phyloP scores from a whole-genome alignment of 2,888 invertebrate genomes.

The Melanophora roralis region DNA sequence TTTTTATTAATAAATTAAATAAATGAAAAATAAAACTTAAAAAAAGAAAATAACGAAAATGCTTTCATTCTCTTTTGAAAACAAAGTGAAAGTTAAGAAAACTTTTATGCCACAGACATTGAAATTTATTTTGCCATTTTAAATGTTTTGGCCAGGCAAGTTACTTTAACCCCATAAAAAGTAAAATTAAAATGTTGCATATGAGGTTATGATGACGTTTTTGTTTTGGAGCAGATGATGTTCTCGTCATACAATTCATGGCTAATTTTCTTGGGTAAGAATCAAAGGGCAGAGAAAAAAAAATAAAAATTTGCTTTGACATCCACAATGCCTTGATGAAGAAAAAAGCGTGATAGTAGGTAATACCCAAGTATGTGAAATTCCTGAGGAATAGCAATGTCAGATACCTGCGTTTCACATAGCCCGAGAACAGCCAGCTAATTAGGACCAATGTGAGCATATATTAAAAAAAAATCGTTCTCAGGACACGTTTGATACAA shows the following conservation, averaged over 20 bases:
- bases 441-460: background rate
- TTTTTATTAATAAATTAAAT: slow-evolving; percentile 40
- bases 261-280: too few species aligned
- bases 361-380: background rate
- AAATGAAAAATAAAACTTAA: background rate
- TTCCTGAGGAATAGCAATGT: background rate
- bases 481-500: too few species aligned
- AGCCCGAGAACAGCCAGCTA: background rate
- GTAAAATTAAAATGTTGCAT: background rate
- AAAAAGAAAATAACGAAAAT: background rate
- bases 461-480: background rate
- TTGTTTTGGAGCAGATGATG: too few species aligned
- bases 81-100: slow-evolving; percentile 34
- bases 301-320: too few species aligned
- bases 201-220: background rate
- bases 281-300: too few species aligned
- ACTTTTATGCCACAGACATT: background rate
- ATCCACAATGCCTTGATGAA: too few species aligned
- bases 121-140: background rate
- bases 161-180: background rate
- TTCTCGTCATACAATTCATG: too few species aligned
- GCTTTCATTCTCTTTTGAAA: background rate
- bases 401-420: background rate
- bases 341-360: too few species aligned
- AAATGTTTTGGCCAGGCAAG: background rate